phyloP scores from a whole-genome alignment of 2,888 invertebrate species.

The Drosophila conformis region DNA sequence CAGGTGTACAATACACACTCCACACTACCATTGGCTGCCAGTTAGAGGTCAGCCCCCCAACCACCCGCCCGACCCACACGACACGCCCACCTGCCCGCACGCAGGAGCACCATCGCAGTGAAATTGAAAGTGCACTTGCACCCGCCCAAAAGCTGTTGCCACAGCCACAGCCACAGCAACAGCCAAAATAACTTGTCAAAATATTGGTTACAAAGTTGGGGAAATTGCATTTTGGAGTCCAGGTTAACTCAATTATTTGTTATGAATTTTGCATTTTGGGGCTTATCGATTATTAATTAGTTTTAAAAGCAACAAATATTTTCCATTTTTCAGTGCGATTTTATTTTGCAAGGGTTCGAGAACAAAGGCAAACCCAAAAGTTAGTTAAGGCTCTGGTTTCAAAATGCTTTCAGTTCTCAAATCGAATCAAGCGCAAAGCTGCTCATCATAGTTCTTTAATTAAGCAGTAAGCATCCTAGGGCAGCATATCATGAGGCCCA shows the following conservation, averaged over 20 bases:
- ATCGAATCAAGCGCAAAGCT: not conserved
- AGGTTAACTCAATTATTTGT: not conserved
- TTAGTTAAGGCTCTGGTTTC: not conserved
- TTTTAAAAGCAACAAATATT: not conserved
- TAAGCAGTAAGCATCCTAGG: not conserved
- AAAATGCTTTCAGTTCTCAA: not conserved
- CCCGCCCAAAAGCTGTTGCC: slow-evolving; percentile 6
- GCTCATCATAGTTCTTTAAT: not conserved
- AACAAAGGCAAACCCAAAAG: not conserved
- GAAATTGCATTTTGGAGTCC: not conserved
- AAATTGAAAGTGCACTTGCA: slow-evolving; percentile 51
- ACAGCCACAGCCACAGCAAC: not conserved
- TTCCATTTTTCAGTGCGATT: not conserved
- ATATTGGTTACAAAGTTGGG: not conserved
- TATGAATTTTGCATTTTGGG: not conserved
- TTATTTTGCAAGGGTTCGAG: not conserved
- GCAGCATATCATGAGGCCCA: too few relatives aligned
- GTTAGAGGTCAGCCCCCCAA: slow-evolving; percentile 48
- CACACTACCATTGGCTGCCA: slow-evolving; percentile 42
- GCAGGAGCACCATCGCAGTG: not conserved
- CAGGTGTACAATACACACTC: slow-evolving; percentile 61
- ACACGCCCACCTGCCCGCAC: slow-evolving; percentile 1
- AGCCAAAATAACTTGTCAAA: slow-evolving; percentile 8
- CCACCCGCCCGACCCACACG: not conserved
- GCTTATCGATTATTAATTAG: not conserved